These are phyloP conservation scores for Tipula confusa DNA, from an alignment of 2,888 invertebrate species.

Conservation along the genomic window DNA sequence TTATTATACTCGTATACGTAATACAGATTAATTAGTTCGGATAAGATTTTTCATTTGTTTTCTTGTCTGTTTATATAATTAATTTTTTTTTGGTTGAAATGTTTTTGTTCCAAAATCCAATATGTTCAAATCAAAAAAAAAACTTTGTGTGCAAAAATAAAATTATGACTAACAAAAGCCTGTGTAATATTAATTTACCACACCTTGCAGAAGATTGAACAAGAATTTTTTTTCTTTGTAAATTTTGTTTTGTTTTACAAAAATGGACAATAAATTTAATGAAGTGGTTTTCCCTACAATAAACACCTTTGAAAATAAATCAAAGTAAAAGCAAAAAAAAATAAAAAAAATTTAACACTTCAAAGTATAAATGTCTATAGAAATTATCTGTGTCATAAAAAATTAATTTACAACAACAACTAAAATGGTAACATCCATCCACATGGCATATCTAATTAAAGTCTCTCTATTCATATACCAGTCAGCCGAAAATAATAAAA, in stretches of 20 bases:
- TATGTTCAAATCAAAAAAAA: background rate
- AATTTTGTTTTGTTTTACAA: background rate
- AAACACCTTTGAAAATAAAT: background rate
- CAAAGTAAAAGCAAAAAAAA: no score
- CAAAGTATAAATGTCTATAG: background rate
- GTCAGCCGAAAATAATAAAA: background rate
- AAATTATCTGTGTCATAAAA: background rate
- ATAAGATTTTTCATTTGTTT: background rate
- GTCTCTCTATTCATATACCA: no score
- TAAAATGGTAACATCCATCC: background rate
- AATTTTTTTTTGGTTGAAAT: background rate
- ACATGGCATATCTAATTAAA: background rate
- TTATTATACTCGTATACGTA: no score
- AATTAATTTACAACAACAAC: background rate
- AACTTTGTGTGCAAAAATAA: background rate
- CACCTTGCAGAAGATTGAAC: constrained; percentile 25
- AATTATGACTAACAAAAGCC: background rate
- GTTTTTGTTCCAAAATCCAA: background rate
- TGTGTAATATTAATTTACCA: background rate
- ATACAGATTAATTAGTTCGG: constrained; percentile 13
- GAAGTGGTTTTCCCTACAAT: background rate
- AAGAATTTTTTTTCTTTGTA: no score
- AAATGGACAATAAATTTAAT: constrained; percentile 9
- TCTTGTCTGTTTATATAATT: background rate
- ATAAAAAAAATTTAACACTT: no score